Base-by-base conservation (phyloP, 2,113 vertebrate species). In the Alces alces region DNA sequence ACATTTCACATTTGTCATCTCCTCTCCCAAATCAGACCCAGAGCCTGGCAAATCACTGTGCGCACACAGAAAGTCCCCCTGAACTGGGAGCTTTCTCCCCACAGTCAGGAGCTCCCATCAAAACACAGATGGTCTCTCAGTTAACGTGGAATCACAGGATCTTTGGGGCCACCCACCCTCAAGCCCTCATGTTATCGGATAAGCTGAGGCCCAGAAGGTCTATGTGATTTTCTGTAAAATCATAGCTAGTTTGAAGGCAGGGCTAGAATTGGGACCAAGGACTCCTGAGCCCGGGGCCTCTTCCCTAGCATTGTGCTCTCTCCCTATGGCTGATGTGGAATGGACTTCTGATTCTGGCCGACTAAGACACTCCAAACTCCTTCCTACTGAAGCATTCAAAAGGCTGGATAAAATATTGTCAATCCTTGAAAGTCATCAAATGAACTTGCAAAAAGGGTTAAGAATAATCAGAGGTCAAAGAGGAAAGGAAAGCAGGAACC, bases 361-460 rank as follows among this genome's bases (percentile, higher is more conserved):
- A 33, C 76, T 21, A 57, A 57, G 25, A 61, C 1, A 1, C 64
- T 84, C 76, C 15, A 57, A 76, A 86, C 92, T 58, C 50, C 30
- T 91, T 96, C 90, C 94, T 93, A 36, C 30, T n/a, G 47, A 91
- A 82, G 82, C 55, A 66, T 73, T 79, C 82, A 90, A 96, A 83
- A 50, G 55, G 27, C 70, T 55, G 14, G n/a, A 61, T 36, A 28
- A 90, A 86, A 90, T 54, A n/a, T 57, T 92, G 79, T 50, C 13
- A 60, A 16, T 61, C 36, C 36, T 93, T 70, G 79, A 70, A 73
- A 96, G 54, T 30, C 11, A 39, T 52, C 82, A 45, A 73, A 28
- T 60, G 25, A 86, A 76, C 52, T 21, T 21, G 47, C 58, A 76
- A 28, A 89, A 96, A 95, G 83, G 39, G 58, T 95, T 88, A 45